Evolutionary conservation across 2,113 vertebrate genomes (phyloP).

Genomic region (Dromiciops gliroides): DNA sequence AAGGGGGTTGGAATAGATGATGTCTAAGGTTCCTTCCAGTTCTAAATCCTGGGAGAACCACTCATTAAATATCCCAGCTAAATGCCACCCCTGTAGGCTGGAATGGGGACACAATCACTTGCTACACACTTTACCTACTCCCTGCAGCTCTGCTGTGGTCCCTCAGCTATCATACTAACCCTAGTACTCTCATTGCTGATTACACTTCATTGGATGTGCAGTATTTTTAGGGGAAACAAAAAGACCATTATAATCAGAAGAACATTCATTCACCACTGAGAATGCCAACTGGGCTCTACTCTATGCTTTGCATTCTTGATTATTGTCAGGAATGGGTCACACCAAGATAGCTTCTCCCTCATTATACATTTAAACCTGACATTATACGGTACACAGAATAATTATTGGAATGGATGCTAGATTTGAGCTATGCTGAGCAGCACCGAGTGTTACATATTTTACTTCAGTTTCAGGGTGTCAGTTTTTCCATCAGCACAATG

Average conservation of each 20-base stretch:
- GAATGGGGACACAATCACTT: background rate
- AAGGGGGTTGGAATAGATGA: background rate
- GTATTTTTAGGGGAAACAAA: slow-evolving; percentile 9
- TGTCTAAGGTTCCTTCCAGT: background rate
- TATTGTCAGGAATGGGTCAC: background rate
- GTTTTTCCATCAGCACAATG: background rate
- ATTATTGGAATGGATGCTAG: background rate
- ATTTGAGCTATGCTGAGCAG: background rate
- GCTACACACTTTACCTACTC: background rate
- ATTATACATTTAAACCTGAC: background rate
- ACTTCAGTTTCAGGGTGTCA: background rate
- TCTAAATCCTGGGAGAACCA: background rate
- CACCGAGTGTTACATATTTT: background rate
- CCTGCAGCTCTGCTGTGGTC: background rate
- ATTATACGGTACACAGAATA: background rate
- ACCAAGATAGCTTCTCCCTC: background rate
- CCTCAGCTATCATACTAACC: background rate
- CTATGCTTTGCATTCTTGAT: background rate
- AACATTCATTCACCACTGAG: too few relatives aligned
- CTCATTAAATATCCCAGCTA: background rate
- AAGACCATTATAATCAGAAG: background rate
- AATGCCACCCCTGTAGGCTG: background rate
- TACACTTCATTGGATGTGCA: background rate
- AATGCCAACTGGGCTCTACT: background rate
- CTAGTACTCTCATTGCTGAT: background rate